Evolutionary conservation across 2,113 vertebrate species (phyloP).

Genomic region (pig (Sus scrofa)): T2T-Sscrofa CM000819.6:131362501-131363000

Average conservation of each 20-base stretch:
- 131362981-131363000: background rate
- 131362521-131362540: background rate
- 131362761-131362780: background rate
- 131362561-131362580: background rate
- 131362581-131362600: background rate
- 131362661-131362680: background rate
- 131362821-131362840: background rate
- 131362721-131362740: background rate
- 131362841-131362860: background rate
- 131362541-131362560: background rate
- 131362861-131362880: background rate
- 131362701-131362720: background rate
- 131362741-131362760: background rate
- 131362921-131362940: background rate
- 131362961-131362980: background rate
- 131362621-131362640: background rate
- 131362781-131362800: background rate
- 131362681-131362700: background rate
- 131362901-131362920: background rate
- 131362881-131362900: background rate
- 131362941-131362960: background rate
- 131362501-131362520: background rate
- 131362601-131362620: background rate
- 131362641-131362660: background rate
- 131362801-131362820: background rate